Base-by-base conservation (phyloP, 2,888 invertebrate species). In the Ormyrus labotus region DNA sequence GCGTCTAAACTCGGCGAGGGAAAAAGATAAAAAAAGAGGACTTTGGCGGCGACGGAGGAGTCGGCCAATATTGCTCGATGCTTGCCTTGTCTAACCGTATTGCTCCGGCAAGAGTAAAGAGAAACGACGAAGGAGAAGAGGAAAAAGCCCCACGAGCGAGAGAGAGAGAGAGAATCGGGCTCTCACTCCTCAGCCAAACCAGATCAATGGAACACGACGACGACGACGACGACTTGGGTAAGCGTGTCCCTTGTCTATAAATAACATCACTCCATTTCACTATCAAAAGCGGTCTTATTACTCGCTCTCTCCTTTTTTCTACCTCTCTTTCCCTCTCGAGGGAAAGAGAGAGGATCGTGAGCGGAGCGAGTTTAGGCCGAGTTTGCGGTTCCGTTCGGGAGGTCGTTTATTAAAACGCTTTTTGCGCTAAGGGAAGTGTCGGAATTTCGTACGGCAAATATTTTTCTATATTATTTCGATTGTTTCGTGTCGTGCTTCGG, bases 41-140 rank as follows among this genome's bases (percentile, higher is more conserved):
- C 34, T 34, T 3, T 34, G 34, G 2, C 34, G 34, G 34, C 34
- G 34, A 3, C 34, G 34, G 34, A 34, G 34, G 34, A 84, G 82
- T 84, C 84, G 84, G 87, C 87, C 88, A 87, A 88, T 89, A 89
- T 88, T 85, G 85, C 85, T 84, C 84, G 85, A 86, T 87, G 87
- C 85, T 83, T 84, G 83, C 84, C 85, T 85, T 84, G 85, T 84
- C 87, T 86, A 88, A 88, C 87, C 88, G 88, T 89, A 89, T 89
- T 89, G 89, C 87, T 83, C 82, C 84, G 19, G 85, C 83, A 86
- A 85, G 85, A 88, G 87, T 86, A 87, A 88, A 88, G 88, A 88
- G 84, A 85, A 51, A 5, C 13, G 11, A 61, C 61, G 61, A 64
- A 5, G 48, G n/a, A 61, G 51, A 50, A 19, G 55, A 51, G 11